phyloP scores from a whole-genome alignment of 2,888 invertebrate genomes.

The Cryptophagus acutangulus region DNA sequence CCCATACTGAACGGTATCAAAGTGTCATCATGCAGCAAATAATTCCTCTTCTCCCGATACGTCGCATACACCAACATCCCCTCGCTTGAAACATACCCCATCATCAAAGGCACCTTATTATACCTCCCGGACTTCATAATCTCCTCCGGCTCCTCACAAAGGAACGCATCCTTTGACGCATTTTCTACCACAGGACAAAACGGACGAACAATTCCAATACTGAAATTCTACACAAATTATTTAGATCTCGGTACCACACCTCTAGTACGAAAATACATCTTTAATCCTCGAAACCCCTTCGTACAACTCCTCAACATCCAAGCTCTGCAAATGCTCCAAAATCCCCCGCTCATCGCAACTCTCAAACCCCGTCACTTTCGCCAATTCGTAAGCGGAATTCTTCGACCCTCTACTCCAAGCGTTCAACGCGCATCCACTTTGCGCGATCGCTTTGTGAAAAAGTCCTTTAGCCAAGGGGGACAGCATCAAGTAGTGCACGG shows the following conservation, averaged over 20 bases:
- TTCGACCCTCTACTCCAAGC: slow-evolving; percentile 30
- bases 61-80: slow-evolving; percentile 31
- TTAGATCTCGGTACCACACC: no score
- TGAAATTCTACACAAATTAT: no score
- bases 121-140: slow-evolving; percentile 37
- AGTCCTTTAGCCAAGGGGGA: slow-evolving; percentile 46
- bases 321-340: slow-evolving; percentile 42
- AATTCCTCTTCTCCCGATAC: slow-evolving; percentile 14
- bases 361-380: slow-evolving; percentile 41
- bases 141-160: slow-evolving; percentile 35
- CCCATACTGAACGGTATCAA: slow-evolving; percentile 30
- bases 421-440: slow-evolving; percentile 39
- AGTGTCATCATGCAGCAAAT: slow-evolving; percentile 26
- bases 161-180: slow-evolving; percentile 31
- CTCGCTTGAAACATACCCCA: slow-evolving; percentile 40
- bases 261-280: no score
- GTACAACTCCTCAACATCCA: slow-evolving; percentile 39
- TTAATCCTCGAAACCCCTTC: background rate
- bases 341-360: slow-evolving; percentile 41
- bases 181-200: slow-evolving; percentile 33
- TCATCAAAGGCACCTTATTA: slow-evolving; percentile 40
- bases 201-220: slow-evolving; percentile 11
- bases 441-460: slow-evolving; percentile 42
- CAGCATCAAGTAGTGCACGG: slow-evolving; percentile 48
- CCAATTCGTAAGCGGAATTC: slow-evolving; percentile 39